Evolutionary conservation across 2,113 vertebrate species (phyloP), one percentile per base, ranked within the genome.

Genomic region (Nyctibius bracteatus): DNA sequence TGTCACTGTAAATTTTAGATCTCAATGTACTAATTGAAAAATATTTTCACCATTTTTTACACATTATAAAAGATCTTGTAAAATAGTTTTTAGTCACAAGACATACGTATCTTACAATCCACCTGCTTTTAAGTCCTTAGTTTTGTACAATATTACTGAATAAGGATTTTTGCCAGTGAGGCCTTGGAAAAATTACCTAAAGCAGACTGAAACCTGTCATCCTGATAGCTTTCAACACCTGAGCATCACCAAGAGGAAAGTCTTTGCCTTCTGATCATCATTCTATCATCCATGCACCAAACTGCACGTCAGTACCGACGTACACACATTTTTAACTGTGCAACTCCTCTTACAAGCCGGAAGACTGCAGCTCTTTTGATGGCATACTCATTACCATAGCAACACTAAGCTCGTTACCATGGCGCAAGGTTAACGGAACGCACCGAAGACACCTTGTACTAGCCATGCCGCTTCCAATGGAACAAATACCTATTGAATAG

Each of bases 371-470:
- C 33, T 7, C 16, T 35, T 65, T 30, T 74, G 84, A 81, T 10
- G 52, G 37, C 83, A 47, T 4, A 25, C 23, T 63, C 17, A 5
- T 51, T 61, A 2, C 65, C 54, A 27, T 12, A 59, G 80, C 58
- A 57, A 92, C 81, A 57, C 37, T 0, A 37, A 12, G 24, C 9
- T 31, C 14, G 4, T 22, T 41, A 7, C 75, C 39, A 6, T 0
- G 7, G 54, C n/a, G 49, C 8, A 3, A 3, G 3, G 14, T 14
- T 0, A 20, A 9, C 3, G 9, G 41, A 16, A 35, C 2, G 4
- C 41, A 23, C 0, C 3, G 4, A 28, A 8, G 3, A 12, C 10
- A 20, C 0, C 8, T 6, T 31, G 9, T 2, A 33, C 30, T 1
- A 6, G 6, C 8, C 30, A 10, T 0, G 1, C 41, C 9, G 11